phyloP scores from a whole-genome alignment of 2,888 invertebrate species.

The Tryphoninae sp. region DNA sequence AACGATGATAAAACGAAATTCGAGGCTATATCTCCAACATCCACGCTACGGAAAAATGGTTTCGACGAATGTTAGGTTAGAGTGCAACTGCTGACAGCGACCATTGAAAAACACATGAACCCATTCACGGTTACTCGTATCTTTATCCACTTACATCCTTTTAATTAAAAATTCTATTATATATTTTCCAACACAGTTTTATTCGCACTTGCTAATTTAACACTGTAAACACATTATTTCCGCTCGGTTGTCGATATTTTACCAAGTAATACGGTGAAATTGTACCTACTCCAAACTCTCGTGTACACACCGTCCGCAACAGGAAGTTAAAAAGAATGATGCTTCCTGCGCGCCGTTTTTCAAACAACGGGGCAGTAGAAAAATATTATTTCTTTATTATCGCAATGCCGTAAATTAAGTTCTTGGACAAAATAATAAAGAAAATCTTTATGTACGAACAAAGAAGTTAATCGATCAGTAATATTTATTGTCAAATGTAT shows the following conservation, averaged over 20 bases:
- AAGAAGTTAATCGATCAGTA: background rate
- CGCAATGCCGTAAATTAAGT: background rate
- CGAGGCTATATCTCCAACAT: background rate
- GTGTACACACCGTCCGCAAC: constrained; percentile 65
- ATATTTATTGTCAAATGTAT: background rate
- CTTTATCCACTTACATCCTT: constrained; percentile 70
- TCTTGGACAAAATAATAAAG: background rate
- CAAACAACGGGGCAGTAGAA: background rate
- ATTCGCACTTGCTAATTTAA: constrained; percentile 15
- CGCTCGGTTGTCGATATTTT: constrained; percentile 44
- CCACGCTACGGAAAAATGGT: constrained; percentile 25
- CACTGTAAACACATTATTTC: constrained; percentile 61
- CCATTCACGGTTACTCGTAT: constrained; percentile 46
- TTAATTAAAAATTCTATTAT: constrained; percentile 45
- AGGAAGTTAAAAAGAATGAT: constrained; percentile 70
- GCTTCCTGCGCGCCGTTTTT: constrained; percentile 63
- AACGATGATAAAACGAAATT: background rate
- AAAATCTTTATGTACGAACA: background rate
- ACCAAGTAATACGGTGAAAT: constrained; percentile 64
- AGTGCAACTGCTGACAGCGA: constrained; percentile 53
- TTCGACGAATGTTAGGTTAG: constrained; percentile 46
- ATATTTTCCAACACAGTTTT: constrained; percentile 26
- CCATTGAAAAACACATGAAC: constrained; percentile 62
- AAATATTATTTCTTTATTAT: background rate
- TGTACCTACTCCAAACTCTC: constrained; percentile 64